Percentiles rank a stretch among this genome's conserved stretches.
These are phyloP conservation scores for Halichoeres trimaculatus DNA, from an alignment of 2,113 vertebrate genomes.

Conservation along the genomic window DNA sequence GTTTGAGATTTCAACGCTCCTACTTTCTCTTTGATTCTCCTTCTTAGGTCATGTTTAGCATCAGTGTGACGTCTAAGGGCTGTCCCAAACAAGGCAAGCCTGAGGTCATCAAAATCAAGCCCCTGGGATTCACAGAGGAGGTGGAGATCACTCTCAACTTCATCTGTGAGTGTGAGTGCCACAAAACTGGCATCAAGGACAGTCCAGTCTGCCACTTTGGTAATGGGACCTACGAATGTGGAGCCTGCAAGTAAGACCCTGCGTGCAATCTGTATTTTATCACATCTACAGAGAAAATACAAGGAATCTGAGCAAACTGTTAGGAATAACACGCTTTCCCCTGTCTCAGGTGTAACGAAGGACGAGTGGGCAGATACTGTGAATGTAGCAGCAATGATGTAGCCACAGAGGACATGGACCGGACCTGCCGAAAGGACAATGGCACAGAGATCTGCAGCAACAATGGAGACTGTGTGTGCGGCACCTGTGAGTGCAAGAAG, in stretches of 20 bases:
- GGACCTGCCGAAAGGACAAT: conserved; percentile 94
- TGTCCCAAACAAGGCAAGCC: conserved; percentile 87
- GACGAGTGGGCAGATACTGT: conserved; percentile 91
- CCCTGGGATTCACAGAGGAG: conserved; percentile 95
- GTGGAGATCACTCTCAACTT: conserved; percentile 92
- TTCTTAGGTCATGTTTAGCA: conserved; percentile 91
- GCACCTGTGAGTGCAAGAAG: conserved; percentile 95
- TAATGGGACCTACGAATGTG: conserved; percentile 96
- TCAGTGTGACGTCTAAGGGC: conserved; percentile 91
- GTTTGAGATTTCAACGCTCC: background rate
- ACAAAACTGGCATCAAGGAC: conserved; percentile 81
- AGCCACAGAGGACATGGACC: conserved; percentile 95
- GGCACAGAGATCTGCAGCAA: conserved; percentile 96
- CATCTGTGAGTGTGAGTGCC: conserved; percentile 94
- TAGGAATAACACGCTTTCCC: background rate
- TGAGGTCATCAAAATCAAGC: conserved; percentile 93
- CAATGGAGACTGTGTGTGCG: conserved; percentile 97
- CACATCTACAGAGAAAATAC: accelerated
- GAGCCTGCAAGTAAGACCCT: conserved; percentile 92
- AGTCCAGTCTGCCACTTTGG: conserved; percentile 87
- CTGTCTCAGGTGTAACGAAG: conserved; percentile 90
- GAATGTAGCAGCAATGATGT: conserved; percentile 98
- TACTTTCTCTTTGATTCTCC: background rate
- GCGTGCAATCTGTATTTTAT: background rate
- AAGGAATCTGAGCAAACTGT: background rate